Conservation (phyloP, 2,797 vertebrate species). For the Tapirus indicus region DNA sequence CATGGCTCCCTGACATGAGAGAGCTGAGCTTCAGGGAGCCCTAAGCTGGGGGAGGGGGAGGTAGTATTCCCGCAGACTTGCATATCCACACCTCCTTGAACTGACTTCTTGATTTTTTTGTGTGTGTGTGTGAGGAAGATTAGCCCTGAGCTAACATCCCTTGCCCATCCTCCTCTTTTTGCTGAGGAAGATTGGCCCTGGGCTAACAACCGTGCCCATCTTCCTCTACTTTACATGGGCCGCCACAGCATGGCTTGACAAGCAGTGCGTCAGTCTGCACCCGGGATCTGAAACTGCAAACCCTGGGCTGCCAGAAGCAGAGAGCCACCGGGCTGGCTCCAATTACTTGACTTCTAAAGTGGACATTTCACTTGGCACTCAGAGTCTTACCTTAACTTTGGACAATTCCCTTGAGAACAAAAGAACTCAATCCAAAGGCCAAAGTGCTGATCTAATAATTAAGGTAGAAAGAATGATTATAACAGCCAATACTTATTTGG, state of each 20-base stretch:
- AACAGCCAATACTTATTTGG: neutral
- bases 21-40: neutral
- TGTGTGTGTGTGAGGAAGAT: no score
- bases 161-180: no score
- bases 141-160: no score
- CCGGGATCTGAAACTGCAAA: no score
- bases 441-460: neutral
- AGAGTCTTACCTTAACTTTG: slow-evolving; percentile 17
- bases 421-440: neutral
- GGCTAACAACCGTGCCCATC: no score
- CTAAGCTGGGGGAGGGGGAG: neutral
- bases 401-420: neutral
- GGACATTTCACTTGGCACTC: neutral
- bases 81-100: neutral
- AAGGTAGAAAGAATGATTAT: neutral
- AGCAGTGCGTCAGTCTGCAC: no score
- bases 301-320: no score
- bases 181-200: no score
- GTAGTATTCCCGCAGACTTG: neutral
- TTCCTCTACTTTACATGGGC: no score
- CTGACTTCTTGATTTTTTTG: neutral
- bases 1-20: neutral
- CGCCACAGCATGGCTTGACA: no score
- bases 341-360: neutral
- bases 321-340: no score